Base-by-base conservation (phyloP, 37 sponge, comb jelly and placozoan species). In the Spongia lamella region DNA sequence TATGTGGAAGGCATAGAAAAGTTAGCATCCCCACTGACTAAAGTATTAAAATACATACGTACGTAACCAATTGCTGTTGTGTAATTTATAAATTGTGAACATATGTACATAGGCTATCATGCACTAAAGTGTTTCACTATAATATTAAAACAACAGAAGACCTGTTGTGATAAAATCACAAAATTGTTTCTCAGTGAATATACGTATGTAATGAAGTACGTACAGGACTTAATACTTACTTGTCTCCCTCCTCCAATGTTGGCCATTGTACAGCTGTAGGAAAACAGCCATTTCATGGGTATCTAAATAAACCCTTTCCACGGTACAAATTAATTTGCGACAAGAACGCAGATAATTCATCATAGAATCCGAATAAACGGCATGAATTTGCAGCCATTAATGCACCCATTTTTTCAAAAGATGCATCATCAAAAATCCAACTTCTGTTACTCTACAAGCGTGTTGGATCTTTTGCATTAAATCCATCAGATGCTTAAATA, bases 401-500 rank as follows among this genome's bases (percentile, higher is more conserved):
- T 4, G 64, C 62, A n/a, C 84, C 84, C 78, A 84, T 73, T 37
- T 84, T 84, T 38, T 84, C 72, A 33, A 76, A 76, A 0, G 77
- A 62, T 7, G 39, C 63, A 38, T 84, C 84, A 29, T 76, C 77
- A 14, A 84, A 31, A 22, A 54, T 55, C 84, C 84, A 83, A 1
- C 24, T 0, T 61, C 65, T 3, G 34, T 22, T 1, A 57, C 9
- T 2, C 40, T 24, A 43, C 69, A 60, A 25, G 26, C 57, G 25
- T 1, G 1, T 0, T 62, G 61, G 3, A 53, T 70, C 27, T 50
- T 29, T 0, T 25, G 2, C 15, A 83, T 70, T 1, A 82, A 1
- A 19, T 34, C 34, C 15, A 50, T 2, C 67, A 77, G 56, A 17
- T 56, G 67, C 14, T 21, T 5, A 53, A 27, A 64, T 21, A 77